Conservation (phyloP, 2,888 invertebrate species). For the Pseudoips prasinana region DNA sequence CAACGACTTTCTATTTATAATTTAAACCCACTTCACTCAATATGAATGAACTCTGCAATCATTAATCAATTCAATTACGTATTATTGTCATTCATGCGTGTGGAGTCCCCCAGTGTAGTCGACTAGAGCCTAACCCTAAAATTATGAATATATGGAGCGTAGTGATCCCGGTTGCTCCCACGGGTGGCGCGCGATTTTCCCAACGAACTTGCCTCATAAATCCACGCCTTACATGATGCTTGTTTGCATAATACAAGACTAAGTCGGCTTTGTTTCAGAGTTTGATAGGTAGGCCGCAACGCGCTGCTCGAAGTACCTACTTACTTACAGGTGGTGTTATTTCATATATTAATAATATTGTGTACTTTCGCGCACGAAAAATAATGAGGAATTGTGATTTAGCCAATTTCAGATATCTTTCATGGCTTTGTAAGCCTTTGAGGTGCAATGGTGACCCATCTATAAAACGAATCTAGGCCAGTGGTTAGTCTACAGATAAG, state of each 20-base stretch:
- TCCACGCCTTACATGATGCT: conserved; percentile 79
- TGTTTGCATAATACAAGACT: conserved; percentile 81
- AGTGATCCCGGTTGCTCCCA: conserved; percentile 56
- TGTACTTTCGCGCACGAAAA: background rate
- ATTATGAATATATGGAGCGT: conserved; percentile 73
- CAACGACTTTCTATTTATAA: background rate
- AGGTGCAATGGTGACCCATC: too few species aligned
- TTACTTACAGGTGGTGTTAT: conserved; percentile 26
- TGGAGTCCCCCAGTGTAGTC: conserved; percentile 30
- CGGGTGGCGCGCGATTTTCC: conserved; percentile 63
- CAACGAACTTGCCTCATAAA: conserved; percentile 78
- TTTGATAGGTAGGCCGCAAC: conserved; percentile 65
- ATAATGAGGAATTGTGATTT: too few species aligned
- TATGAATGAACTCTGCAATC: conserved; percentile 20
- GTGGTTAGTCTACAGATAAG: too few species aligned
- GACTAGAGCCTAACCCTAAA: conserved; percentile 52
- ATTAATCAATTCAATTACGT: conserved; percentile 41
- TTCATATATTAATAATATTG: conserved; percentile 14
- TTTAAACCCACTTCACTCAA: conserved; percentile 6
- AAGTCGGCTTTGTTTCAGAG: conserved; percentile 71
- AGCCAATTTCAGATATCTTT: too few species aligned
- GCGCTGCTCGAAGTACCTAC: conserved; percentile 35
- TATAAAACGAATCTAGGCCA: too few species aligned
- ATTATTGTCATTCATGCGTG: conserved; percentile 46
- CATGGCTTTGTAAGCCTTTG: too few species aligned